Conservation (phyloP, 2,797 vertebrate genomes). For the Ciconia nigra region DNA sequence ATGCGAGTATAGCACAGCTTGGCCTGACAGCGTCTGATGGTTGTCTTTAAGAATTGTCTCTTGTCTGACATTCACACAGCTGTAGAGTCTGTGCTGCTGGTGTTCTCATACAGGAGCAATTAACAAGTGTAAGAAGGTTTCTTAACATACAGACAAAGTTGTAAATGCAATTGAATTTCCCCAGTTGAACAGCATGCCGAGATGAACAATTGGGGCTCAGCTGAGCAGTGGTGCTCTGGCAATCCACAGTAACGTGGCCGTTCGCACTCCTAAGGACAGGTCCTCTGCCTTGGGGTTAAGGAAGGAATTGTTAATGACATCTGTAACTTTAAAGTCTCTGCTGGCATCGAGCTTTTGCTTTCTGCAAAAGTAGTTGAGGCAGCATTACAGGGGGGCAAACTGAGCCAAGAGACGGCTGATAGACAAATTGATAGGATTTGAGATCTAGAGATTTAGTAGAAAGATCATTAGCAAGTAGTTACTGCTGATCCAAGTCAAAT, state of each 20-base stretch:
- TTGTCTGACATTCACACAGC: background rate
- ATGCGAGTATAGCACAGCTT: background rate
- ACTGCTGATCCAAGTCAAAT: background rate
- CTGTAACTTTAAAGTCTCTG: background rate
- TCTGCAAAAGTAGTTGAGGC: background rate
- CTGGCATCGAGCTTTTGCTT: background rate
- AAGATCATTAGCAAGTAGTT: background rate
- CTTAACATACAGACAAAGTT: background rate
- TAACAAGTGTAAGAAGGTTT: background rate
- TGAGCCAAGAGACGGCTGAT: background rate
- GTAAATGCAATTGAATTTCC: background rate
- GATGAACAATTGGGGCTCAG: background rate
- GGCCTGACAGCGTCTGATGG: background rate
- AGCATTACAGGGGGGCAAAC: background rate
- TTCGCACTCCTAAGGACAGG: background rate
- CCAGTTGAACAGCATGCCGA: background rate
- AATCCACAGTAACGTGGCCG: fast-evolving
- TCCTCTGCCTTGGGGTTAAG: background rate
- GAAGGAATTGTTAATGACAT: background rate
- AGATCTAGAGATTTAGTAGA: background rate
- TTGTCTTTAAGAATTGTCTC: background rate
- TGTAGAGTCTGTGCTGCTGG: background rate
- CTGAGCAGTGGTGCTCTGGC: background rate
- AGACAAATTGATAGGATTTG: background rate
- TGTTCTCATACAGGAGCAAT: background rate